Base-by-base conservation (phyloP, 2,888 invertebrate species). In the Apodemia zela region DNA sequence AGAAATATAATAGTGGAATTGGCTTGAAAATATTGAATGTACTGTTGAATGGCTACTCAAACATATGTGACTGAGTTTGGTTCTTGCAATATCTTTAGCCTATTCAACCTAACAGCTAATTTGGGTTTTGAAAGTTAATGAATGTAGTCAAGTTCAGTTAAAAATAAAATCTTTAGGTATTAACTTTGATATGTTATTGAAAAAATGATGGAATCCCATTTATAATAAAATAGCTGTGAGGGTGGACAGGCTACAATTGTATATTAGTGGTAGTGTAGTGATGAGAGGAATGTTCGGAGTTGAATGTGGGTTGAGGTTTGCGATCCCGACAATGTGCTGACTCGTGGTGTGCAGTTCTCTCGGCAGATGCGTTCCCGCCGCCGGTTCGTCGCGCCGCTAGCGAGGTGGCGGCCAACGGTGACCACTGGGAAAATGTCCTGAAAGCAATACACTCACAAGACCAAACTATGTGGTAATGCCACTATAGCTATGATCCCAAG, bases 361-460 rank as follows among this genome's bases (percentile, higher is more conserved):
- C 92, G 83, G 74, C 92, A 92, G 92, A 91, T 92, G 70, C 75
- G 82, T 80, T 84, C 80, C 85, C 86, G 87, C 79, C 86, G 66
- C 71, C 85, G 60, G 85, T 85, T 70, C 92, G 76, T 68, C 93
- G 89, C 73, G 93, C 93, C 76, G 93, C 94, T 80, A 86, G 85
- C 82, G 93, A 93, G 81, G 94, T 94, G 79, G 93, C 93, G 81
- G 84, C 89, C 87, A 93, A 93, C 87, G 94, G 94, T 78, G 94
- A 94, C 91, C 93, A 92, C 83, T 94, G 93, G 92, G 94, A 94
- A 93, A 93, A 93, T 88, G 93, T 93, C 85, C 93, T 94, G 92
- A 92, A 91, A 88, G 84, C 90, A 72, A 88, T 90, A 74, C 87
- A 88, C 82, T 82, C 89, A 84, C 91, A 90, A 88, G 90, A 92